Evolutionary conservation across 2,797 vertebrate species (phyloP), one percentile per base, ranked within the genome.

Genomic region (Pseudochaenichthys georgianus): DNA sequence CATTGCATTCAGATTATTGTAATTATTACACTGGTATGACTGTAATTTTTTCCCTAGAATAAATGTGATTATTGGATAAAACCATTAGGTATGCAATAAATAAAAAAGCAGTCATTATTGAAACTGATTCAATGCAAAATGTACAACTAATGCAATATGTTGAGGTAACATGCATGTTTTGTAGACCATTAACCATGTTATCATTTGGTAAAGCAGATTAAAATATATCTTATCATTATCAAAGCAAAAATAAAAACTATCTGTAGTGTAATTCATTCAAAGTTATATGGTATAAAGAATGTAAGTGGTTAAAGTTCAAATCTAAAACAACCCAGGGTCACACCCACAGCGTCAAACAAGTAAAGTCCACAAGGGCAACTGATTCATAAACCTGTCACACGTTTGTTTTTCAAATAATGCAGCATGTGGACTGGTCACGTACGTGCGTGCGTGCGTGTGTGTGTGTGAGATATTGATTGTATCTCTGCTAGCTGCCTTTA

Each of bases 321-420:
- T 13, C 23, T 28, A 43, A 42, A 75, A 63, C 50, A 64, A n/a
- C 55, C 23, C 23, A 42, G 64, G 1, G 69, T 67, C 63, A 82
- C 77, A 76, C 59, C 52, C 63, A 64, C 59, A 47, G 31, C 2
- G 47, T 63, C 64, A 51, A 58, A 71, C 53, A 48, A 67, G 59
- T 59, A 46, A 80, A 80, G 80, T 77, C 71, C 79, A 80, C 58
- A 60, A 73, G 78, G 64, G 34, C 64, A 73, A 62, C 65, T 43
- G 51, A 52, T 63, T 65, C 53, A 78, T 58, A 78, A 65, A 21
- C 23, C 42, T 13, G 5, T 41, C 31, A 34, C 57, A 75, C 17
- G 46, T 77, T 71, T 75, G 61, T 48, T n/a, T 81, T 78, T 77
- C 45, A 78, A 82, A 90, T 65, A 72, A 69, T 19, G 62, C 73